Conservation (phyloP, 2,797 vertebrate species). For the Gadopsis marmoratus region DNA sequence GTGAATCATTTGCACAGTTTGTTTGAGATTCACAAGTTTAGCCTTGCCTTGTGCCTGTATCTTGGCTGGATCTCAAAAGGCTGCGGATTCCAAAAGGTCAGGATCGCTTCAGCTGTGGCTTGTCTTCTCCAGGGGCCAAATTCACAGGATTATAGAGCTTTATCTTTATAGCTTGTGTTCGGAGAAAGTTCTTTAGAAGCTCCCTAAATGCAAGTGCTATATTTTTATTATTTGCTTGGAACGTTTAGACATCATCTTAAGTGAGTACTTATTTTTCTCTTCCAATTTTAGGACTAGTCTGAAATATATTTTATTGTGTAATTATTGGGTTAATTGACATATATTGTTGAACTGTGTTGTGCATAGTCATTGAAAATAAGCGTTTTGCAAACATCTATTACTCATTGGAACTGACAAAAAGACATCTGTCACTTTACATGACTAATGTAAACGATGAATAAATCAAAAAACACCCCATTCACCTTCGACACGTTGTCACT, state of each 20-base stretch:
- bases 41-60: conserved; percentile 29
- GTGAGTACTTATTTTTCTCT: conserved; percentile 17
- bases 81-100: conserved; percentile 32
- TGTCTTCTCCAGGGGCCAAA: conserved; percentile 66
- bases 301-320: conserved; percentile 29
- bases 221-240: conserved; percentile 21
- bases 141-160: conserved; percentile 42
- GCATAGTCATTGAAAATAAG: conserved; percentile 13
- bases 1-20: conserved; percentile 63
- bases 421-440: conserved; percentile 34
- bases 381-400: neutral
- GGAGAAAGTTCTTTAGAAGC: conserved; percentile 15
- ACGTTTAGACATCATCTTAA: conserved; percentile 18
- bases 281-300: conserved; percentile 17
- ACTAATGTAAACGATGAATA: conserved; percentile 12
- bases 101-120: conserved; percentile 45
- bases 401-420: conserved; percentile 11
- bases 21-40: conserved; percentile 47
- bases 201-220: conserved; percentile 50
- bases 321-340: conserved; percentile 18
- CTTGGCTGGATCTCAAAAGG: conserved; percentile 32
- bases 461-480: neutral
- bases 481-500: conserved; percentile 13
- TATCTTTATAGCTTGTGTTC: conserved; percentile 30
- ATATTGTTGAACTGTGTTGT: conserved; percentile 6